phyloP scores from a whole-genome alignment of 2,888 invertebrate species.

The Sarcophaga variegata region DNA sequence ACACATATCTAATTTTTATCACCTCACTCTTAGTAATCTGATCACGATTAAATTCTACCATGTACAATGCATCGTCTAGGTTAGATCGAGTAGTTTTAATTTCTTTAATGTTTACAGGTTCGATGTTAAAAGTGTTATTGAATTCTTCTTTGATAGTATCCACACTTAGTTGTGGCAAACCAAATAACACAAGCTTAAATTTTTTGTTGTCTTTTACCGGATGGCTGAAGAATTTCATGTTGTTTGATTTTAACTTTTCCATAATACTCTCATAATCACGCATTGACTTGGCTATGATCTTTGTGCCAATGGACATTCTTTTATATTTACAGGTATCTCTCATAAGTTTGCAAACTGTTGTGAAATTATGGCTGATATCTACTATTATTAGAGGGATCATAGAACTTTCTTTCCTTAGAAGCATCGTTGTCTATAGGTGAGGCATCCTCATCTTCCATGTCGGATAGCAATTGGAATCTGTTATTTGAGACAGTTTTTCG shows the following conservation, averaged over 20 bases:
- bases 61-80: constrained; percentile 4
- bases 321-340: background rate
- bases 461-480: background rate
- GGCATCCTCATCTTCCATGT: constrained; percentile 1
- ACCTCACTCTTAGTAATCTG: constrained; percentile 11
- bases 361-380: background rate
- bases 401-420: background rate
- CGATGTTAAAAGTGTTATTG: background rate
- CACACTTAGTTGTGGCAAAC: background rate
- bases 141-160: background rate
- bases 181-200: background rate
- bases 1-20: background rate
- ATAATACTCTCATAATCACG: too few species aligned
- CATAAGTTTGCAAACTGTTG: constrained; percentile 4
- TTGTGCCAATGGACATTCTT: too few species aligned
- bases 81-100: background rate
- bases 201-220: too few species aligned
- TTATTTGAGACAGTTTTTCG: background rate
- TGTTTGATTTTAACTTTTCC: background rate
- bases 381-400: background rate
- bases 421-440: background rate
- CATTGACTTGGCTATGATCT: too few species aligned
- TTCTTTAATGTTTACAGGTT: background rate
- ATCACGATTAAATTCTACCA: constrained; percentile 2
- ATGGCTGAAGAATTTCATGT: background rate